Base-by-base conservation (phyloP, 2,113 vertebrate genomes). In the Podarcis muralis region DNA sequence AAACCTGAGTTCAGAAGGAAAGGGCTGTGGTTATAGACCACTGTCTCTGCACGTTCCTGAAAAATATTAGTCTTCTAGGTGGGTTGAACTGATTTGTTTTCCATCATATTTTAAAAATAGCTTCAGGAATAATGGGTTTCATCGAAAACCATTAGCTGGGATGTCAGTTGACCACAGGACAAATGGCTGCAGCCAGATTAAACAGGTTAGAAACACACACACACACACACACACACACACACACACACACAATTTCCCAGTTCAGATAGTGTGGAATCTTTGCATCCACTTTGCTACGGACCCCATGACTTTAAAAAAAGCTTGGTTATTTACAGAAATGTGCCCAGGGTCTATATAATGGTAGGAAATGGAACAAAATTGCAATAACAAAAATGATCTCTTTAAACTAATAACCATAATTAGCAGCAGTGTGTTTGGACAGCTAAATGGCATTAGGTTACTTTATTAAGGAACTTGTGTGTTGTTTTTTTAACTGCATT, bases 141-240 rank as follows among this genome's bases (percentile, higher is more conserved):
- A 94, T 96, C 89, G 91, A 93, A 95, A 95, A 84, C 92, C 91
- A 94, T 96, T 96, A 94, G 82, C 91, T 89, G 69, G 53, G 86
- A 90, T 7, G 0, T 92, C 93, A 90, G 88, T 93, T 95, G 94
- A 94, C 94, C 93, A 77, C 92, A 88, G 95, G 91, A 93, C 88
- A 92, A 92, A 90, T 53, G 89, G 93, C 90, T 84, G 86, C 75
- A 90, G 96, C 94, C 96, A 96, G 92, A 95, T 95, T 93, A 95
- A 96, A 95, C 93, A 96, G 91, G 90, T 83, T 91, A 92, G 88
- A 83, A 53, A 43, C 43, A 9, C 43, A 48, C 43, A 48, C 43
- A 43, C 43, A 9, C 43, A 48, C 43, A 48, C 43, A 43, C 43
- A 48, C 43, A 48, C 43, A 7, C 43, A 48, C 43, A 48, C 43